Evolutionary conservation across 2,113 vertebrate genomes (phyloP).

Genomic region (Todiramphus chloris): DNA sequence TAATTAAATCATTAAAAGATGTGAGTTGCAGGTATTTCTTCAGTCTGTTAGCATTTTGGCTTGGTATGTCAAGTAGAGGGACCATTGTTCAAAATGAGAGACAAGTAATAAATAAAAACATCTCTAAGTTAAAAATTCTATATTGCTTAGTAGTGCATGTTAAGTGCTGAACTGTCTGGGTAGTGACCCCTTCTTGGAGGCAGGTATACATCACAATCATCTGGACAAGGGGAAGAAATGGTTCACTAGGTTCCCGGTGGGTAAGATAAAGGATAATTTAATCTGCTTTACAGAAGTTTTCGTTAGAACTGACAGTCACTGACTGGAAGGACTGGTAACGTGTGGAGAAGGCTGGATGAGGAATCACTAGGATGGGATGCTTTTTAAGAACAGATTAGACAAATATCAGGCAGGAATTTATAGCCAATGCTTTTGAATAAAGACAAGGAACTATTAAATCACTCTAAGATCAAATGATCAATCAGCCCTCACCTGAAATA

Average conservation of each 20-base stretch:
- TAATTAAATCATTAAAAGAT: neutral
- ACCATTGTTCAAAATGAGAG: neutral
- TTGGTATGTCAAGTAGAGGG: neutral
- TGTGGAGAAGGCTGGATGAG: neutral
- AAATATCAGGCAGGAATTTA: neutral
- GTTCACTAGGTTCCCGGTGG: neutral
- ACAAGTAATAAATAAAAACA: neutral
- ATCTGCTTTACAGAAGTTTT: neutral
- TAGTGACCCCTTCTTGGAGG: neutral
- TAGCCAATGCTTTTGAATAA: neutral
- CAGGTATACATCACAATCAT: neutral
- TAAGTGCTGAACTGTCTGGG: neutral
- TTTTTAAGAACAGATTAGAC: neutral
- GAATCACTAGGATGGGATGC: neutral
- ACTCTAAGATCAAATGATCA: neutral
- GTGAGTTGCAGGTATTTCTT: neutral
- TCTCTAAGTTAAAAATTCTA: neutral
- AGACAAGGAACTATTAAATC: neutral
- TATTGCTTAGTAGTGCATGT: neutral
- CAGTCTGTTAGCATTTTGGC: neutral
- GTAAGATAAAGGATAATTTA: neutral
- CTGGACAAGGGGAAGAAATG: neutral
- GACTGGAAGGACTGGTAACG: neutral
- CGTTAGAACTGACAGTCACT: neutral
- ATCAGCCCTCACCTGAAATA: neutral